Evolutionary conservation across 2,888 invertebrate genomes (phyloP).

Genomic region (Steromphala cineraria): DNA sequence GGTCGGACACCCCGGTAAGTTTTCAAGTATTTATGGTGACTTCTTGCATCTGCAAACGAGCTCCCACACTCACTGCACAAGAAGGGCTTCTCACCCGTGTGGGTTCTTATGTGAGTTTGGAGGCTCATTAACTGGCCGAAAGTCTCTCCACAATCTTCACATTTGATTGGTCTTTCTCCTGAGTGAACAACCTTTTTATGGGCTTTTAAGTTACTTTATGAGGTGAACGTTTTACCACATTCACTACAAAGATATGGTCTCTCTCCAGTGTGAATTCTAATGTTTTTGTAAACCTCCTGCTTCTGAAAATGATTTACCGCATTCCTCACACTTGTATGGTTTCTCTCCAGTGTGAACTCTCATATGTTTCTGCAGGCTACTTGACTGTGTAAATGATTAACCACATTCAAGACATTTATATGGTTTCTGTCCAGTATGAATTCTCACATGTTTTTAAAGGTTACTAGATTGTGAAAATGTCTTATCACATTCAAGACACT

Average conservation of each 20-base stretch:
- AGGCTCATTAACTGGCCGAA: not conserved
- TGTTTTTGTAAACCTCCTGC: not conserved
- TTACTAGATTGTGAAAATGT: too few relatives aligned
- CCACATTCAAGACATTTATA: too few relatives aligned
- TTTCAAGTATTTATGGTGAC: not conserved
- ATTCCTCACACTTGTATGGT: too few relatives aligned
- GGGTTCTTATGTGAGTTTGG: not conserved
- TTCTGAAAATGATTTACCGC: not conserved
- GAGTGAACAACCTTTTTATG: not conserved
- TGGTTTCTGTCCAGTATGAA: too few relatives aligned
- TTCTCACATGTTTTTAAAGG: too few relatives aligned
- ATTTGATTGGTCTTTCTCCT: not conserved
- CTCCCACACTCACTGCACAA: not conserved
- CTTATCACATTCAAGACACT: not conserved
- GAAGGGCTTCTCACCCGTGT: not conserved
- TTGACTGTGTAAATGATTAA: too few relatives aligned
- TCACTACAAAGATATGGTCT: not conserved
- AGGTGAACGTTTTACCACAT: not conserved
- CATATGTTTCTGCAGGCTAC: too few relatives aligned
- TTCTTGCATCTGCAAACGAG: not conserved
- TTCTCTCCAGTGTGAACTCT: too few relatives aligned
- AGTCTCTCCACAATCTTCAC: not conserved
- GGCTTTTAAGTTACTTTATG: not conserved
- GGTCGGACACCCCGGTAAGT: not conserved
- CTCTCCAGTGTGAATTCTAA: not conserved